Conservation (phyloP, 64 coral and sea anemone species). For the Montipora sp. region DNA sequence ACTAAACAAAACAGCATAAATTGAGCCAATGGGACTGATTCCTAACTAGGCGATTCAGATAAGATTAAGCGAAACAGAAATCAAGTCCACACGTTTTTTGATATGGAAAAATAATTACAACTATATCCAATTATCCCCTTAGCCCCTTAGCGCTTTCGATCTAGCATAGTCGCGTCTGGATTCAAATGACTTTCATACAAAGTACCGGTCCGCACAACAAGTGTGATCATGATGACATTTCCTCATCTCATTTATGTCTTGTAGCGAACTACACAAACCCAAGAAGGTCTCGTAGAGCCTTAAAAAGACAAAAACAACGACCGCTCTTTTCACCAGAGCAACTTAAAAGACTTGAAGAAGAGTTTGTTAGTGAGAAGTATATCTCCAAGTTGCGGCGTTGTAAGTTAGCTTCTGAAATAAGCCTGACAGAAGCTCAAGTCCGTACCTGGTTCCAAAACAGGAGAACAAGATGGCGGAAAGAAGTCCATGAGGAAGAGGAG, state of each 20-base stretch:
- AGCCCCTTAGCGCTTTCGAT: no score
- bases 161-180: background rate
- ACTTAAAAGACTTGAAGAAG: conserved; percentile 76
- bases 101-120: no score
- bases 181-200: background rate
- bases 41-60: no score
- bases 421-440: conserved; percentile 79
- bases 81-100: no score
- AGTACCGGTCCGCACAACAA: background rate
- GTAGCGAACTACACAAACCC: conserved; percentile 76
- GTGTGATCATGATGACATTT: background rate
- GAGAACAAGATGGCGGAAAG: conserved; percentile 88
- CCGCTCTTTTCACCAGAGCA: conserved; percentile 80
- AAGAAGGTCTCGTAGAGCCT: conserved; percentile 65
- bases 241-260: background rate
- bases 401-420: conserved; percentile 76
- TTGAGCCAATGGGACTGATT: no score
- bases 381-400: conserved; percentile 79
- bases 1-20: no score
- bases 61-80: no score
- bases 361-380: conserved; percentile 83
- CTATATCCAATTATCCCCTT: no score
- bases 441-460: conserved; percentile 89
- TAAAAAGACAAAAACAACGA: conserved; percentile 82
- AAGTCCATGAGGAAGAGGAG: conserved; percentile 65